A percentile compares a stretch with the other conserved stretches of the same genome.
phyloP scores from a whole-genome alignment of 2,888 invertebrate genomes.

The Lasioglossum pauxillum region DNA sequence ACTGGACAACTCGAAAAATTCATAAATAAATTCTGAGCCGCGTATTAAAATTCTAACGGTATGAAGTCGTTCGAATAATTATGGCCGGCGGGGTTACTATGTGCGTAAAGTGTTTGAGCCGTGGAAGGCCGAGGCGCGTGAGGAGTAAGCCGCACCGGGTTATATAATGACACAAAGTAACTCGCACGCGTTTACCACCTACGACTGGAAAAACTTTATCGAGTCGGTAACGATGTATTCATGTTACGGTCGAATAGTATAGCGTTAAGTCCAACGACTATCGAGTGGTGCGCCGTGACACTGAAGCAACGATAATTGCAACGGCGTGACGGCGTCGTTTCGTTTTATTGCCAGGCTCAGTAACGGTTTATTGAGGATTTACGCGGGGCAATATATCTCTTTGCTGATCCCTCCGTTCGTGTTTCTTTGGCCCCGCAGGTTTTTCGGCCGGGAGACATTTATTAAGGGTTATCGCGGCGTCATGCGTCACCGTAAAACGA shows the following conservation, averaged over 20 bases:
- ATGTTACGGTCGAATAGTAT: constrained; percentile 52
- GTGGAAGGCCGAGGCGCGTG: constrained; percentile 25
- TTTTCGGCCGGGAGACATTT: constrained; percentile 74
- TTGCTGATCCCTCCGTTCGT: constrained; percentile 72
- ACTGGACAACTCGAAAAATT: background rate
- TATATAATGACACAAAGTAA: background rate
- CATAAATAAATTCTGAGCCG: background rate
- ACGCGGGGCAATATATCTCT: constrained; percentile 74
- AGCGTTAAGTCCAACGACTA: constrained; percentile 56
- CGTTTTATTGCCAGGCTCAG: constrained; percentile 74
- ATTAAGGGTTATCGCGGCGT: constrained; percentile 77
- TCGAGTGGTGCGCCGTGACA: constrained; percentile 64
- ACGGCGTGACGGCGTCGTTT: constrained; percentile 72
- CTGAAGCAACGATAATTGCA: constrained; percentile 73
- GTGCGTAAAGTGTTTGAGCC: constrained; percentile 14
- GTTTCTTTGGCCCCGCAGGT: constrained; percentile 73
- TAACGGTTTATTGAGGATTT: constrained; percentile 76
- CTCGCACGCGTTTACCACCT: constrained; percentile 25
- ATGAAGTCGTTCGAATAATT: background rate
- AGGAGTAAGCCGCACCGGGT: background rate
- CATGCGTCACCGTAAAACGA: constrained; percentile 74
- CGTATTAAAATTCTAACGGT: background rate
- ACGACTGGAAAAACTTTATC: constrained; percentile 58
- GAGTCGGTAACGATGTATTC: constrained; percentile 46
- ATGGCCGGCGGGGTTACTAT: background rate